A percentile compares a stretch with the other conserved stretches of the same genome.
phyloP scores from a whole-genome alignment of 2,797 vertebrate species.

The Gymnopithys bicolor region DNA sequence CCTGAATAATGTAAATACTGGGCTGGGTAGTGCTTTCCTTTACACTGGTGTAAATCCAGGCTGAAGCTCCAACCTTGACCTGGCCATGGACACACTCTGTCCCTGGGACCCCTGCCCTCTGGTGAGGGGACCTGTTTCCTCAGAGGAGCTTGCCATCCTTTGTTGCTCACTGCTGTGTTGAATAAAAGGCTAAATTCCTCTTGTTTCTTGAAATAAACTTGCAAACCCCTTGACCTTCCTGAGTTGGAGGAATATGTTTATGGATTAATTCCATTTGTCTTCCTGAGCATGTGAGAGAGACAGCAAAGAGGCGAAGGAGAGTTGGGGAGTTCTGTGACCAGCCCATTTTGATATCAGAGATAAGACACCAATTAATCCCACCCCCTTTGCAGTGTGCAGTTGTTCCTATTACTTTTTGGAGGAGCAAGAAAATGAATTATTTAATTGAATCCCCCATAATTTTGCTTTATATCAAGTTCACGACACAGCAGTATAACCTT shows the following conservation, averaged over 20 bases:
- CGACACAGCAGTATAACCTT: neutral
- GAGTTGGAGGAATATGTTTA: conserved; percentile 30
- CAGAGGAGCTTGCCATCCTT: neutral
- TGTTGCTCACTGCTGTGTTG: neutral
- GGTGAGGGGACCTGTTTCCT: neutral
- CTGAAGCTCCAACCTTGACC: neutral
- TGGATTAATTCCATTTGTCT: neutral
- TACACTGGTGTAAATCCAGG: neutral
- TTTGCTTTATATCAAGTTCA: neutral
- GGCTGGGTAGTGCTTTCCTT: neutral
- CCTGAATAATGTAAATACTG: neutral
- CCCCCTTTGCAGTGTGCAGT: neutral
- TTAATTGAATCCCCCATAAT: neutral
- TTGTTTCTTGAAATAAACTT: conserved; percentile 30
- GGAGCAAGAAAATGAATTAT: neutral
- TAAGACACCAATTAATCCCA: neutral
- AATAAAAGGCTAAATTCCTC: neutral
- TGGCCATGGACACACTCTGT: neutral
- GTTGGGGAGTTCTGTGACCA: neutral
- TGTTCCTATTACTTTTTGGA: neutral
- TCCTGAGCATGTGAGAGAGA: neutral
- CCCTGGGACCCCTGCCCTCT: neutral
- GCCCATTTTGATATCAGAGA: neutral
- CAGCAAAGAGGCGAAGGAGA: neutral
- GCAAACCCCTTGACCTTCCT: conserved; percentile 39